These are phyloP conservation scores for Carcina quercana DNA, from an alignment of 2,888 invertebrate species.

Conservation along the genomic window DNA sequence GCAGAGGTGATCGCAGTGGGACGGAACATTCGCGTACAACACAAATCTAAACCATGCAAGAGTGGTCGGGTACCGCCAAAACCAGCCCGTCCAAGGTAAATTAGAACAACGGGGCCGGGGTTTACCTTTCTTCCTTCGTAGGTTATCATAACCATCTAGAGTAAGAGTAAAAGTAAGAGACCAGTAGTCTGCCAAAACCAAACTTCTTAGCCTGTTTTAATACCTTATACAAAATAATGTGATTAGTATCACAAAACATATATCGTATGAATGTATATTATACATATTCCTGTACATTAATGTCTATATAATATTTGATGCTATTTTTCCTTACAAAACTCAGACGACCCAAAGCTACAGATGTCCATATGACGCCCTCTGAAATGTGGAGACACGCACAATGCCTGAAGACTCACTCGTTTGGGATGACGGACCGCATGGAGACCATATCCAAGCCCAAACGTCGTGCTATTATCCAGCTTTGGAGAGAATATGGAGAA, in stretches of 20 bases:
- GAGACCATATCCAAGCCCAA: conserved; percentile 51
- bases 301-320: too few species aligned
- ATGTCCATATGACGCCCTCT: conserved; percentile 40
- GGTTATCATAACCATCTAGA: too few species aligned
- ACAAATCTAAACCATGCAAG: conserved; percentile 35
- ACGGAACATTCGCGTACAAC: conserved; percentile 37
- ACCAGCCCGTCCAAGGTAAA: conserved; percentile 55
- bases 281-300: too few species aligned
- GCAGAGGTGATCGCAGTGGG: conserved; percentile 56
- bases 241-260: too few species aligned
- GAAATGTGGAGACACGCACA: conserved; percentile 40
- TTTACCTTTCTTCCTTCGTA: too few species aligned
- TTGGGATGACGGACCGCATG: conserved; percentile 50
- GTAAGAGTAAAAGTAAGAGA: too few species aligned
- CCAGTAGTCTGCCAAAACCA: too few species aligned
- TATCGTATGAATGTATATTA: too few species aligned
- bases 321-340: neutral
- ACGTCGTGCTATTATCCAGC: conserved; percentile 41
- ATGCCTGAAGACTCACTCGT: conserved; percentile 48
- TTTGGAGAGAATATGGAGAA: conserved; percentile 52
- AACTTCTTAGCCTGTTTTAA: too few species aligned
- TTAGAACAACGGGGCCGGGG: too few species aligned
- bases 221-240: too few species aligned
- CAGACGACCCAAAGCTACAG: conserved; percentile 57
- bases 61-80: conserved; percentile 39